These are phyloP conservation scores for Furcifer pardalis DNA, from an alignment of 2,797 vertebrate genomes.

Conservation along the genomic window DNA sequence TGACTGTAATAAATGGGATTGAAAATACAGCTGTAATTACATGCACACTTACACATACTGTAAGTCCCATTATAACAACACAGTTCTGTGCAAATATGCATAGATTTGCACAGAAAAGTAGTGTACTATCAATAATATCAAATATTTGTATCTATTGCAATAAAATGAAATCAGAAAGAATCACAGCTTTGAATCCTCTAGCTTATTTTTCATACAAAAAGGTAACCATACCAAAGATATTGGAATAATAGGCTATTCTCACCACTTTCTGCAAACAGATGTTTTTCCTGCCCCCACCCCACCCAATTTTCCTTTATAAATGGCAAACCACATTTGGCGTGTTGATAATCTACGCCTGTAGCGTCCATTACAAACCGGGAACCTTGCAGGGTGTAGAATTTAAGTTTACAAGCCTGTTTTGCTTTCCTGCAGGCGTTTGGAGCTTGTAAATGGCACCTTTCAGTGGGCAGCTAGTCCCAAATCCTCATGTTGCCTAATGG, in stretches of 20 bases:
- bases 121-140: neutral
- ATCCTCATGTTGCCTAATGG: constrained; percentile 77
- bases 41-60: neutral
- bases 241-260: constrained; percentile 46
- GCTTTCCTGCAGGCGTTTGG: constrained; percentile 69
- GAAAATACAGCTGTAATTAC: neutral
- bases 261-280: constrained; percentile 45
- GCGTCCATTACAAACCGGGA: constrained; percentile 51
- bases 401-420: constrained; percentile 76
- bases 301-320: neutral
- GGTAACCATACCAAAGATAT: constrained; percentile 26
- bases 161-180: neutral
- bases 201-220: constrained; percentile 27
- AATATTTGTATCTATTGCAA: neutral
- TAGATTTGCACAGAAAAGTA: neutral
- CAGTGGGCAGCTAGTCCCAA: constrained; percentile 70
- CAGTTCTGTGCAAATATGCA: too few relatives aligned
- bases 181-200: neutral
- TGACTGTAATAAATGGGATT: too few relatives aligned
- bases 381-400: constrained; percentile 57
- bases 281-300: constrained; percentile 39
- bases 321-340: constrained; percentile 53
- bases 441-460: constrained; percentile 78
- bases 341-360: constrained; percentile 60
- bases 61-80: neutral